Conservation (phyloP, 2,113 vertebrate species). For the Prunella fulvescens region DNA sequence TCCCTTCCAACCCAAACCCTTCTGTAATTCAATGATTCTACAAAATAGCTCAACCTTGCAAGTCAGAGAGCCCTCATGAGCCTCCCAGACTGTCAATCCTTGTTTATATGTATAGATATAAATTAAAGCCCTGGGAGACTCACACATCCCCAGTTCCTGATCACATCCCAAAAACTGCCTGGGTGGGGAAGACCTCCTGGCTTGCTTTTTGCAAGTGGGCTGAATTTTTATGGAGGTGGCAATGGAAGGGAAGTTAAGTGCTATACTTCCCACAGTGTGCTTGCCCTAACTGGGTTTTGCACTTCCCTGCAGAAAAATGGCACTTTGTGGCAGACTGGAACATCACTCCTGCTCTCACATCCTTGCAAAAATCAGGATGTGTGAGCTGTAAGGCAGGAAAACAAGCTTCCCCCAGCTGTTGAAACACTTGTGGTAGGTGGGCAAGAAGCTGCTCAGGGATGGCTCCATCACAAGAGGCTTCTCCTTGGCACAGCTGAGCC, state of each 20-base stretch:
- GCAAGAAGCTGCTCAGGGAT: not conserved
- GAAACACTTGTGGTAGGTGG: not conserved
- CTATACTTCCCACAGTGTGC: accelerated
- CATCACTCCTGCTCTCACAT: not conserved
- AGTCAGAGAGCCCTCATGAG: not conserved
- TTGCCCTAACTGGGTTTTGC: not conserved
- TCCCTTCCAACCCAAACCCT: not conserved
- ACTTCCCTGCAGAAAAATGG: not conserved
- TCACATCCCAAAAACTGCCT: not conserved
- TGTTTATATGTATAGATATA: accelerated
- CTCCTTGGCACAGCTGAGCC: not conserved
- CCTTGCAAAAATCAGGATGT: not conserved
- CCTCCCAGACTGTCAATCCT: not conserved
- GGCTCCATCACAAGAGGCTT: not conserved
- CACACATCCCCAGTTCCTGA: not conserved
- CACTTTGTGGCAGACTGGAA: not conserved
- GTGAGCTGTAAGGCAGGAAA: not conserved
- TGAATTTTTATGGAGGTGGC: not conserved
- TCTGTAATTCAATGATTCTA: not conserved
- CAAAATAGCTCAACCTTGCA: not conserved
- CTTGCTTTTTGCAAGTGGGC: not conserved
- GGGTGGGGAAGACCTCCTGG: not conserved
- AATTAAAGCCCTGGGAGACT: not conserved
- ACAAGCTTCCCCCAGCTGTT: not conserved
- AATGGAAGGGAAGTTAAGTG: not conserved